These are phyloP conservation scores for Agelastica alni DNA, from an alignment of 2,888 invertebrate genomes.

Conservation along the genomic window DNA sequence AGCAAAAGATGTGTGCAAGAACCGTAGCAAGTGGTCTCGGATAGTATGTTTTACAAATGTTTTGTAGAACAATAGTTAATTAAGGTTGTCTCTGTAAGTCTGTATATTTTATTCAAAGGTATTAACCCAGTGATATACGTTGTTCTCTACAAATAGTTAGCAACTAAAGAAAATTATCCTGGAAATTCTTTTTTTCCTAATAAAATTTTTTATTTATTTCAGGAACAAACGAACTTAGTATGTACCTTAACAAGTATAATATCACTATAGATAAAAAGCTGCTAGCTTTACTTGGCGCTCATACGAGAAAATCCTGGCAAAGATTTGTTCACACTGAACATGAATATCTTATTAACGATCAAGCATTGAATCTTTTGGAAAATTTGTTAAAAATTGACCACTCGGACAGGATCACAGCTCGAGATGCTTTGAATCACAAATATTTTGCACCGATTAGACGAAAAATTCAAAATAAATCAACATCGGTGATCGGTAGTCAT, in stretches of 20 bases:
- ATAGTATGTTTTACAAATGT: too few relatives aligned
- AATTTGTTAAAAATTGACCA: constrained; percentile 52
- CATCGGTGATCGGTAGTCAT: constrained; percentile 6
- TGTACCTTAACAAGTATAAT: constrained; percentile 52
- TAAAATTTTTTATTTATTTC: constrained; percentile 17
- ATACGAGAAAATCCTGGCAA: constrained; percentile 53
- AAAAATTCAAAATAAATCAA: constrained; percentile 26
- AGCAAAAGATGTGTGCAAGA: too few relatives aligned
- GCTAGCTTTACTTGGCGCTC: constrained; percentile 43
- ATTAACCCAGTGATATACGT: too few relatives aligned
- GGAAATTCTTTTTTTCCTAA: too few relatives aligned
- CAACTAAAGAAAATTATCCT: too few relatives aligned
- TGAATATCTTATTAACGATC: constrained; percentile 53
- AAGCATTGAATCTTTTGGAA: constrained; percentile 51
- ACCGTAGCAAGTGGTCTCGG: too few relatives aligned
- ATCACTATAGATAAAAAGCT: constrained; percentile 47
- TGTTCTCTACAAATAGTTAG: too few relatives aligned
- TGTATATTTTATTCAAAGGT: too few relatives aligned
- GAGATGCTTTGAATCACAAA: constrained; percentile 52
- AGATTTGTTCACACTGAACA: constrained; percentile 53
- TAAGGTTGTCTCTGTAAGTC: too few relatives aligned
- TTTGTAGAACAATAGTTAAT: too few relatives aligned
- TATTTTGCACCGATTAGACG: constrained; percentile 48
- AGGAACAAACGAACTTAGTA: constrained; percentile 49
- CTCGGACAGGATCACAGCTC: constrained; percentile 51